Conservation (phyloP, 1,140 invertebrate genomes). For the Eriocheir sinensis region DNA sequence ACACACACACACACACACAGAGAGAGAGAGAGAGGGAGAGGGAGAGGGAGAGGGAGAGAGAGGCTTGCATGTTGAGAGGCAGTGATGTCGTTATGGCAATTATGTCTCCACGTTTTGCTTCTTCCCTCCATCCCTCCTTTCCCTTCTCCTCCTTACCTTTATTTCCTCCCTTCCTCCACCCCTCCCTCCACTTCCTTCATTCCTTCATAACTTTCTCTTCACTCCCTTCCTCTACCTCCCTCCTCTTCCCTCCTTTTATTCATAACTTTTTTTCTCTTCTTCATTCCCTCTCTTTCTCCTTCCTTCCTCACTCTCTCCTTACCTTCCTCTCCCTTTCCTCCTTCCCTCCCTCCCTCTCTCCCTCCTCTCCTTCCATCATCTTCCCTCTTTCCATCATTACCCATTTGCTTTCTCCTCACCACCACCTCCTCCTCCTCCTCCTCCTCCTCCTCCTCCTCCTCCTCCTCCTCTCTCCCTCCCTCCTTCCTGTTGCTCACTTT, state of each 20-base stretch:
- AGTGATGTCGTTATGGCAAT: background rate
- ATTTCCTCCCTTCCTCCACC: background rate
- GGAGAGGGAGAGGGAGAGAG: background rate
- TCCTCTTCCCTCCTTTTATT: background rate
- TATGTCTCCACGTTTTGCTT: background rate
- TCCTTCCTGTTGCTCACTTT: background rate
- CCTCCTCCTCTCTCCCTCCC: background rate
- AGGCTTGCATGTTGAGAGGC: background rate
- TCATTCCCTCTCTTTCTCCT: background rate
- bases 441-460: background rate
- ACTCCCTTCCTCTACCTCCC: background rate
- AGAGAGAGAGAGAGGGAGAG: background rate
- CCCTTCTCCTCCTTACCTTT: no score
- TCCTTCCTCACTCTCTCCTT: background rate
- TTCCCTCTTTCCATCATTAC: background rate
- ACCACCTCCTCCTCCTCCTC: background rate
- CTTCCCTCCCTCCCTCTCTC: background rate
- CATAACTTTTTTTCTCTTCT: no score
- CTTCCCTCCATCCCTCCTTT: background rate
- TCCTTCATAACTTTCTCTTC: background rate
- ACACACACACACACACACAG: background rate
- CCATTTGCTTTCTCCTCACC: no score
- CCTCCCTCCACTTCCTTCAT: background rate
- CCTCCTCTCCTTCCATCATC: background rate
- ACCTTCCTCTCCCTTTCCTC: background rate